Base-by-base conservation (phyloP, 1,140 invertebrate genomes). In the Leguminivora glycinivorella region DNA sequence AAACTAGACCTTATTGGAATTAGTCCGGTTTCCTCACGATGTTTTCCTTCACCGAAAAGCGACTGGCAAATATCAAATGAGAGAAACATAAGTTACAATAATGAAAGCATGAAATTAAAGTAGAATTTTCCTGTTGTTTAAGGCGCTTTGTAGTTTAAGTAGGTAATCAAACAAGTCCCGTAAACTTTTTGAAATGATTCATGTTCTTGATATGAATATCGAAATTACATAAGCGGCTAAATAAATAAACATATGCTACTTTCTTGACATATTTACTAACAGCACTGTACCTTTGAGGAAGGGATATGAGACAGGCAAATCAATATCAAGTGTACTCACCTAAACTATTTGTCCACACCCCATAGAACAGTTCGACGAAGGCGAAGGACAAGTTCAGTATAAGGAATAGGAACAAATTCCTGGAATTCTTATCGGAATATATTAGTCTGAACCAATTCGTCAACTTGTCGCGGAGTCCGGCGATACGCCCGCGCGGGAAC, bases 331-430 rank as follows among this genome's bases (percentile, higher is more conserved):
- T 56, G 17, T 43, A 79, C 91, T 91, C 83, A 95, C 94, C 95
- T 92, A 96, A 94, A 87, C 98, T 99, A 91, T 99, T 99, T 69
- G 98, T 98, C 97, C 95, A 98, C 77, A 98, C 94, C 71, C 98
- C 98, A 92, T 99, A 99, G 68, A 96, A 94, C 67, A 99, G 92
- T 92, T 99, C 98, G 14, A 99, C 97, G 93, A 99, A 99, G 2
- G 98, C 98, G 92, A 98, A 98, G 2, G 97, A 97, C 72, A 99
- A 93, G 92, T 99, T 99, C 7, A 99, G 92, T 56, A 98, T 72
- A 0, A 99, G 93, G 85, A 99, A 99, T n/a, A 98, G 92, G 88
- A 99, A 98, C 73, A 99, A 93, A 92, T 99, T 99, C 79, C 97
- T 94, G 2, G 97, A 98, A 88, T 97, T 98, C 83, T 94, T 94